A percentile compares a stretch with the other conserved stretches of the same genome.
These are phyloP conservation scores for Microdon myrmicae DNA, from an alignment of 2,888 invertebrate genomes.

Conservation along the genomic window DNA sequence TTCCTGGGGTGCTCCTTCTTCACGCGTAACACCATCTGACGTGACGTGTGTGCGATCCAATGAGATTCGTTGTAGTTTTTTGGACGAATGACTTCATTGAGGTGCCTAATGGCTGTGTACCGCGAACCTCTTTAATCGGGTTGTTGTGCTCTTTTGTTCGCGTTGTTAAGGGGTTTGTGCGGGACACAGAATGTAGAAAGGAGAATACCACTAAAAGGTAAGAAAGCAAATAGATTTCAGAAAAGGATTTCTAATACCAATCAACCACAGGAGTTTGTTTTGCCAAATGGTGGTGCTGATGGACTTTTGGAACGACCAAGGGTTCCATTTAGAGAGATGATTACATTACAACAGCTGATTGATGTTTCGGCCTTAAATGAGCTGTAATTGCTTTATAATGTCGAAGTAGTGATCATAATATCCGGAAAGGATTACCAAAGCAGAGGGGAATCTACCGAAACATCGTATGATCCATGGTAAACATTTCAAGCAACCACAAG, in stretches of 20 bases:
- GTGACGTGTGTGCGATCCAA: conserved; percentile 43
- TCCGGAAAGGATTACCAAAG: too few species aligned
- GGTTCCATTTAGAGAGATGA: conserved; percentile 29
- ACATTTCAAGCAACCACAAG: too few species aligned
- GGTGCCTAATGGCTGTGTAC: conserved; percentile 25
- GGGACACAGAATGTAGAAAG: conserved; percentile 18
- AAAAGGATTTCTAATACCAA: conserved; percentile 31
- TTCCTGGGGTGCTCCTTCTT: conserved; percentile 4
- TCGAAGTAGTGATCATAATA: too few species aligned
- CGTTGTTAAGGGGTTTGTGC: too few species aligned
- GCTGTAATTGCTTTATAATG: conserved; percentile 47
- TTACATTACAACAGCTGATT: conserved; percentile 35
- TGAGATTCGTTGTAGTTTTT: conserved; percentile 42
- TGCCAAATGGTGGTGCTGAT: conserved; percentile 34
- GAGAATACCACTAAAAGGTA: conserved; percentile 12
- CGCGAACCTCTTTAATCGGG: conserved; percentile 38
- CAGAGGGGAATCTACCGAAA: too few species aligned
- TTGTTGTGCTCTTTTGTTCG: conserved; percentile 43
- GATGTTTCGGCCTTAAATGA: conserved; percentile 19
- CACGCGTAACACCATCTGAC: conserved; percentile 44
- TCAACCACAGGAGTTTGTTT: conserved; percentile 46
- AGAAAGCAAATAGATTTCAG: conserved; percentile 15
- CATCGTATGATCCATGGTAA: too few species aligned
- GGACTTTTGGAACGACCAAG: conserved; percentile 34
- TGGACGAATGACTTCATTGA: conserved; percentile 47